A percentile compares a stretch with the other conserved stretches of the same genome.
These are phyloP conservation scores for Drusus annulatus DNA, from an alignment of 1,140 invertebrate genomes.

Conservation along the genomic window DNA sequence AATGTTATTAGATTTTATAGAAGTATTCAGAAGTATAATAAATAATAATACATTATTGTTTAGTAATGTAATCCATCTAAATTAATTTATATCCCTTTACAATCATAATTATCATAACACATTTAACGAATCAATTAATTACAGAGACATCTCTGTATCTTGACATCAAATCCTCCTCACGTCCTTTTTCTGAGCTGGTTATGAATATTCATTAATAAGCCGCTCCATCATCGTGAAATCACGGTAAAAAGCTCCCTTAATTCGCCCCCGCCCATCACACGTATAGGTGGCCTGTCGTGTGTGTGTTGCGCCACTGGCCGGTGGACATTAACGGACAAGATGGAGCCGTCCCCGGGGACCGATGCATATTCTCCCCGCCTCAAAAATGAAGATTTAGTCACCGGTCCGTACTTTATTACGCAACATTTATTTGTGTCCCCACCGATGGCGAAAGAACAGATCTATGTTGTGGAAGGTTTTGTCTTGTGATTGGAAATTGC, in stretches of 20 bases:
- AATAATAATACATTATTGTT: too few relatives aligned
- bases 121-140: too few relatives aligned
- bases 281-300: constrained; percentile 13
- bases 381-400: constrained; percentile 59
- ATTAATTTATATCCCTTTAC: too few relatives aligned
- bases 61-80: too few relatives aligned
- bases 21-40: too few relatives aligned
- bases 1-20: too few relatives aligned
- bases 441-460: too few relatives aligned
- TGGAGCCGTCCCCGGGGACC: constrained; percentile 58
- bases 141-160: too few relatives aligned
- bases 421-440: constrained; percentile 53
- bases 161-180: background rate
- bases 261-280: background rate
- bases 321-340: constrained; percentile 58
- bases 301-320: constrained; percentile 17
- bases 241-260: constrained; percentile 32
- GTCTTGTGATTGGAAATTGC: too few relatives aligned
- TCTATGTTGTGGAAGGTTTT: too few relatives aligned
- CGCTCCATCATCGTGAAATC: constrained; percentile 39
- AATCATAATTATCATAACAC: too few relatives aligned
- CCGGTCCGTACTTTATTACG: constrained; percentile 57
- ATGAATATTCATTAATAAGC: constrained; percentile 42
- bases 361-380: constrained; percentile 57
- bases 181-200: constrained; percentile 22